A percentile compares a stretch with the other conserved stretches of the same genome.
phyloP scores from a whole-genome alignment of 2,797 vertebrate genomes.

The Anniella stebbinsi region DNA sequence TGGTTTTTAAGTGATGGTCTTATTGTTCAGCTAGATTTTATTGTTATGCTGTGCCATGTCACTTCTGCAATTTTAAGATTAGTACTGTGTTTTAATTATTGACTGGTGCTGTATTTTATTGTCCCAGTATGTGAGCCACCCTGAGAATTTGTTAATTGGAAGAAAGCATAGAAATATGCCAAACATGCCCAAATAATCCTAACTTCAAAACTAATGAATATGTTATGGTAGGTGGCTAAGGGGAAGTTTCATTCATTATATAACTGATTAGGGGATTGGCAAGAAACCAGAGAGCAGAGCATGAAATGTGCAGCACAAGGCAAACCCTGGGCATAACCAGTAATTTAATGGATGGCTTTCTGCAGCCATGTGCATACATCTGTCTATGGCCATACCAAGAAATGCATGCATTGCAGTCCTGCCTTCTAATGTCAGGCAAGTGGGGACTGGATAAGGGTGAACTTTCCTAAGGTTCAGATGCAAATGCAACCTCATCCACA shows the following conservation, averaged over 20 bases:
- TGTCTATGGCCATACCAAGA: neutral
- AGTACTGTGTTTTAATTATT: constrained; percentile 3
- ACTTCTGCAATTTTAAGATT: neutral
- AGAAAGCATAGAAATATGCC: neutral
- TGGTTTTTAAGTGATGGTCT: neutral
- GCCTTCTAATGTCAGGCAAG: too few species aligned
- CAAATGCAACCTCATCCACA: neutral
- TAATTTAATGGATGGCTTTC: neutral
- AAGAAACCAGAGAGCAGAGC: neutral
- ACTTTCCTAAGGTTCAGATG: neutral
- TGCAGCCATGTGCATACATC: neutral
- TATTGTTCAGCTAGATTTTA: neutral
- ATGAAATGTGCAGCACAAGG: neutral
- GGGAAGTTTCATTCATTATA: neutral
- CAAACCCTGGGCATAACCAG: neutral
- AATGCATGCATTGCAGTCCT: neutral
- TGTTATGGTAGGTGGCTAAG: neutral
- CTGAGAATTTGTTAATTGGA: neutral
- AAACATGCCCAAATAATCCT: neutral
- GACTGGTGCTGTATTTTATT: neutral
- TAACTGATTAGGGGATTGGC: neutral
- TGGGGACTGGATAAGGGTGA: neutral
- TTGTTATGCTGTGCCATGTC: neutral
- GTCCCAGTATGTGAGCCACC: neutral
- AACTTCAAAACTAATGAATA: neutral